These are phyloP conservation scores for Chamaea fasciata DNA, from an alignment of 2,113 vertebrate genomes.

Conservation along the genomic window DNA sequence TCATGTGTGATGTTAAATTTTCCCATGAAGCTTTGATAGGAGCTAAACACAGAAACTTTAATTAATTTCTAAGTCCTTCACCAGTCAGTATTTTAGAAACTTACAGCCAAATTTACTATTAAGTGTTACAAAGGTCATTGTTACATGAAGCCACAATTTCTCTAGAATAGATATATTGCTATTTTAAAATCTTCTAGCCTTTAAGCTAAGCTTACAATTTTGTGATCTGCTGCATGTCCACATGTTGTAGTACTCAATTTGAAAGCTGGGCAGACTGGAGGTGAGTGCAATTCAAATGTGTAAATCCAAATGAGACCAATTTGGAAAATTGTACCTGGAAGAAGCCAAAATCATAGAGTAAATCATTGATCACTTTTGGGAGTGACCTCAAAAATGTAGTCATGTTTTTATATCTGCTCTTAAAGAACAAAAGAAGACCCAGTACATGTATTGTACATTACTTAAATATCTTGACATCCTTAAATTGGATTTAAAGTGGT, in stretches of 20 bases:
- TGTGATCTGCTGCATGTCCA: neutral
- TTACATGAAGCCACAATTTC: neutral
- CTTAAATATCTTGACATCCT: neutral
- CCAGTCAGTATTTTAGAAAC: neutral
- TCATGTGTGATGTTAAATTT: neutral
- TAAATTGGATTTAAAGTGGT: neutral
- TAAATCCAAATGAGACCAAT: neutral
- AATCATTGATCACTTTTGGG: neutral
- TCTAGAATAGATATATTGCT: neutral
- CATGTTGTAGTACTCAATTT: neutral
- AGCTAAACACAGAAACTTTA: neutral
- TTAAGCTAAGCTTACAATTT: neutral
- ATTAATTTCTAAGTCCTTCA: neutral
- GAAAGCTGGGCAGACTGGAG: neutral
- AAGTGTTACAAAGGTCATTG: neutral
- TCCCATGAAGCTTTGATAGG: neutral
- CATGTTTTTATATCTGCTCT: neutral
- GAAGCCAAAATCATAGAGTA: neutral
- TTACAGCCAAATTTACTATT: neutral
- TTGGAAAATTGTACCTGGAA: neutral
- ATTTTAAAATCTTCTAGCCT: neutral
- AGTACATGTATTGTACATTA: neutral
- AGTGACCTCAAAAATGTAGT: neutral
- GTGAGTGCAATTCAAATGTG: neutral
- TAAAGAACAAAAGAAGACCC: neutral